Evolutionary conservation across 2,797 vertebrate species (phyloP), one percentile per base, ranked within the genome.

Genomic region (Loris lydekkerianus): DNA sequence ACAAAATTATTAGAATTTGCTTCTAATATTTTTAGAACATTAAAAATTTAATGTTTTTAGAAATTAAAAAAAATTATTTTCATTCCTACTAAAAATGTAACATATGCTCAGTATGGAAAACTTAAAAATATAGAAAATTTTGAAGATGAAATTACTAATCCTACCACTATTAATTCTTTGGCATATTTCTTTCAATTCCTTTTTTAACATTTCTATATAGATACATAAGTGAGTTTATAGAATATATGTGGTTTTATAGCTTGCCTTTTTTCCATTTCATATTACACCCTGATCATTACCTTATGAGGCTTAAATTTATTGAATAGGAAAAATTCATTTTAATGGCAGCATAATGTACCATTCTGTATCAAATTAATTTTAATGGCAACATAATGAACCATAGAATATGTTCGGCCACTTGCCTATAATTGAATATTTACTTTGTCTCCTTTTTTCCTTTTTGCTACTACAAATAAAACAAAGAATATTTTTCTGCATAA

Each of bases 101-200:
- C 77, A 40, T 14, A 34, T 92, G 46, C 18, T 91, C 31, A 69
- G 29, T 40, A 65, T 80, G 25, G 49, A 87, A 86, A 86, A 87
- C 11, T 84, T 89, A 1, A 89, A 85, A 63, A 81, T 34, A 70
- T 7, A 92, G 37, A 85, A 78, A 78, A 83, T 37, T 27, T 29
- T 78, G 49, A 89, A 87, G 77, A 84, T 18, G 53, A 94, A 95
- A 77, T 94, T 60, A 76, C 7, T 90, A 65, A 67, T 85, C 53
- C n/a, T 89, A 75, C 17, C 31, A 43, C n/a, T 84, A 72, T 85
- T 88, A 87, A 87, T 65, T 80, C 5, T 46, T 86, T 58, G 53
- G 60, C 37, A 53, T 80, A 86, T 34, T 77, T 65, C n/a, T 53
- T 83, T 85, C 27, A 29, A 3, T 61, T 73, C n/a, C 67, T 53